Evolutionary conservation across 2,888 invertebrate genomes (phyloP), one percentile per base, ranked within the genome.

Genomic region (Lissonota sp.): DNA sequence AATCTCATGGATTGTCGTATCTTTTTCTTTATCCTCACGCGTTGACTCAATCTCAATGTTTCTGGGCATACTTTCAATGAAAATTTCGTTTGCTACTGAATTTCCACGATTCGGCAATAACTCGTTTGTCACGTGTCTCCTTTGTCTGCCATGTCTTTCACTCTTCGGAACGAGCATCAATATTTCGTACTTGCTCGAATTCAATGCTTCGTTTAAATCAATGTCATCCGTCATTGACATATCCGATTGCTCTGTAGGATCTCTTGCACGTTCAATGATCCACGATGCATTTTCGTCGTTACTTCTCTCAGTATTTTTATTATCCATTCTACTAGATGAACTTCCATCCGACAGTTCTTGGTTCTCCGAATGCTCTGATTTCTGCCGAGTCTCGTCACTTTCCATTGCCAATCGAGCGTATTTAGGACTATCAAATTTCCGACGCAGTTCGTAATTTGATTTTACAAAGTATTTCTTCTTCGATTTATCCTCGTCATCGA

Each of bases 151-250:
- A 53, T 39, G 55, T 55, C 64, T 80, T 16, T 73, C 58, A 62
- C 69, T 57, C n/a, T 39, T 67, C 5, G 85, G 84, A 14, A 84
- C 74, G 58, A 86, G 37, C 83, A 85, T 82, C 44, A 85, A 42
- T 26, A 85, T 46, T 14, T 84, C 80, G 60, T 82, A 80, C 14
- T 80, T 78, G 40, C 57, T 75, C 6, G 72, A 67, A 51, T 73
- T 58, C 14, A 77, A 57, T 7, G 69, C 64, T 42, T 76, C 83
- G 14, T 80, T 76, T 16, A 70, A 51, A 42, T 79, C 70, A n/a
- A 60, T 16, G 8, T 77, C 46, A 40, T 76, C 77, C 10, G 49
- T 46, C 2, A 66, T 53, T 26, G 63, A 58, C 7, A 63, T 16
- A 14, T 74, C 12, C 14, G n/a, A 37, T 37, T n/a, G 26, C 6